phyloP scores from a whole-genome alignment of 2,888 invertebrate genomes.

The Orchestes rusci region DNA sequence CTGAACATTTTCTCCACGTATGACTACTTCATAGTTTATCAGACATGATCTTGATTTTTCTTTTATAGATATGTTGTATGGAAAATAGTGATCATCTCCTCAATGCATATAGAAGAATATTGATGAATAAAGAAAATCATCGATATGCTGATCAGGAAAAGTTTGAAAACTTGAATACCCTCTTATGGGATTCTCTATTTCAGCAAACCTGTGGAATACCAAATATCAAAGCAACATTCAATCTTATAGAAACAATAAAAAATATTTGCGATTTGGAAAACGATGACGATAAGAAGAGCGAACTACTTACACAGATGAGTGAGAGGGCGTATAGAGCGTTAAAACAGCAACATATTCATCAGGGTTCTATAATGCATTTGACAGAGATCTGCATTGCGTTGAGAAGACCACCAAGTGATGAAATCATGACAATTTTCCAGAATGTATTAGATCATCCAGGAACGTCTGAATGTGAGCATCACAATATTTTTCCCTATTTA shows the following conservation, averaged over 20 bases:
- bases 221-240: conserved; percentile 26
- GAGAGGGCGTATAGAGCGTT: conserved; percentile 26
- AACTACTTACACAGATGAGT: conserved; percentile 23
- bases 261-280: conserved; percentile 22
- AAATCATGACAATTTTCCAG: conserved; percentile 24
- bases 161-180: conserved; percentile 24
- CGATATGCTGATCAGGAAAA: conserved; percentile 19
- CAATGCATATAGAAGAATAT: conserved; percentile 24
- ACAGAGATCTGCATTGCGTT: conserved; percentile 29
- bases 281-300: conserved; percentile 21
- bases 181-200: conserved; percentile 25
- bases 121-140: conserved; percentile 20
- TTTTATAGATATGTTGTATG: too few relatives aligned
- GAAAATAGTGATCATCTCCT: conserved; percentile 24
- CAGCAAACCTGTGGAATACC: conserved; percentile 24
- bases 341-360: conserved; percentile 19
- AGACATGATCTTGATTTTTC: too few relatives aligned
- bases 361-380: conserved; percentile 28
- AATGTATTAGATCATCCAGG: conserved; percentile 22
- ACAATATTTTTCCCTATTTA: too few relatives aligned
- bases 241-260: conserved; percentile 25
- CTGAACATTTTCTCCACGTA: conserved; percentile 25
- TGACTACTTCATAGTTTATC: too few relatives aligned
- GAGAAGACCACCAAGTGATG: conserved; percentile 21
- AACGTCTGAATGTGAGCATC: too few relatives aligned